These are phyloP conservation scores for Ectemnius cavifrons DNA, from an alignment of 2,888 invertebrate species.

Conservation along the genomic window DNA sequence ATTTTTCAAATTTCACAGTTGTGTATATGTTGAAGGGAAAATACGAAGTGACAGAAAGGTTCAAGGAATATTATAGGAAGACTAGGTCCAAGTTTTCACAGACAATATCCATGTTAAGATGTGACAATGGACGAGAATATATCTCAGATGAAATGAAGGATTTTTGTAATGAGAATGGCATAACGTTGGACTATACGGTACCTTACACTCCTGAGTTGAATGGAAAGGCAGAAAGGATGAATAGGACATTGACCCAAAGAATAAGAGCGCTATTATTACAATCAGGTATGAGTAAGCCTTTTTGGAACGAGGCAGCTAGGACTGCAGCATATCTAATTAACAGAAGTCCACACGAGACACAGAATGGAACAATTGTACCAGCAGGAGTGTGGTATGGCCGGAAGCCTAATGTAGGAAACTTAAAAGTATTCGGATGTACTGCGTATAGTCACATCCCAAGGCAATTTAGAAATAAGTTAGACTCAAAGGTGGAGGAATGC, in stretches of 20 bases:
- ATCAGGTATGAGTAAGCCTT: background rate
- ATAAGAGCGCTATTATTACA: background rate
- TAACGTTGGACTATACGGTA: constrained; percentile 3
- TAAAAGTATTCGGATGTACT: constrained; percentile 10
- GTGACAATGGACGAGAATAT: constrained; percentile 19
- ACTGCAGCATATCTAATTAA: constrained; percentile 13
- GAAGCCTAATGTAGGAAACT: constrained; percentile 8
- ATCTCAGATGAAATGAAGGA: background rate
- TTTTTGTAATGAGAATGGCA: background rate
- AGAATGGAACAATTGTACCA: background rate
- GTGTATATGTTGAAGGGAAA: constrained; percentile 2
- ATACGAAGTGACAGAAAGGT: constrained; percentile 4
- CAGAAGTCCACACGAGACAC: constrained; percentile 7
- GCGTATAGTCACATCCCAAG: constrained; percentile 15
- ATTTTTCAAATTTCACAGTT: constrained; percentile 3
- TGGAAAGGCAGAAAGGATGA: constrained; percentile 9
- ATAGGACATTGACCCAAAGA: background rate
- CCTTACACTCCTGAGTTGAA: constrained; percentile 14
- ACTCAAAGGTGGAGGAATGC: constrained; percentile 13
- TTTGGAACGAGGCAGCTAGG: constrained; percentile 13
- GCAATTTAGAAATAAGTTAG: constrained; percentile 6
- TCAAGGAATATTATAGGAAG: constrained; percentile 12
- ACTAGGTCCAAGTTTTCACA: background rate
- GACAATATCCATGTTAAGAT: constrained; percentile 8
- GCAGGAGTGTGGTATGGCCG: constrained; percentile 14